phyloP scores from a whole-genome alignment of 1,140 invertebrate species.

The Metopolophium dirhodum region DNA sequence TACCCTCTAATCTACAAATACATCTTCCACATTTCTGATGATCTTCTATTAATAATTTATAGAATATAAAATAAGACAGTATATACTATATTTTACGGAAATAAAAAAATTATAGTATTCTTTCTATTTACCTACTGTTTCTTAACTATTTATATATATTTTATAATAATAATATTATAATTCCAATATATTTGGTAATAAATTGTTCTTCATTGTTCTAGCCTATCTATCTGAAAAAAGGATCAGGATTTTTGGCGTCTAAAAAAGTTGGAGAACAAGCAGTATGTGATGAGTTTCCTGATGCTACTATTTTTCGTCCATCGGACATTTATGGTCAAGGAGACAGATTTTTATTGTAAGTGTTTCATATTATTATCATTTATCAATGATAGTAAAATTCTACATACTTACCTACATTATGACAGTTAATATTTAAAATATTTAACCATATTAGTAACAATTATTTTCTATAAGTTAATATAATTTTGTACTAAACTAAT shows the following conservation, averaged over 20 bases:
- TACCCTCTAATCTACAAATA: no score
- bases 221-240: constrained; percentile 65
- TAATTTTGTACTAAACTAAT: not conserved
- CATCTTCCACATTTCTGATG: no score
- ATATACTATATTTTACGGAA: not conserved
- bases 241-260: constrained; percentile 74
- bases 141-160: not conserved
- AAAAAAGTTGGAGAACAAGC: constrained; percentile 86
- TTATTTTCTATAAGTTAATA: not conserved
- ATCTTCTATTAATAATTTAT: not conserved
- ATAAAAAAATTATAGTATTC: not conserved
- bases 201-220: constrained; percentile 30
- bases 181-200: not conserved
- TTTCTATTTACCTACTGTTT: not conserved
- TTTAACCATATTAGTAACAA: no score
- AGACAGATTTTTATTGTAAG: constrained; percentile 82
- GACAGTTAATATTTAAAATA: not conserved
- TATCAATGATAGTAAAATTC: not conserved
- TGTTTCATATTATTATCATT: not conserved
- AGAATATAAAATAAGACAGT: not conserved
- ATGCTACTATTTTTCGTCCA: constrained; percentile 92
- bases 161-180: not conserved
- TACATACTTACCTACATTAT: no score
- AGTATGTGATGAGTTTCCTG: constrained; percentile 92
- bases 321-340: constrained; percentile 87